phyloP scores from a whole-genome alignment of 2,888 invertebrate genomes.

The Chironomus tentans region DNA sequence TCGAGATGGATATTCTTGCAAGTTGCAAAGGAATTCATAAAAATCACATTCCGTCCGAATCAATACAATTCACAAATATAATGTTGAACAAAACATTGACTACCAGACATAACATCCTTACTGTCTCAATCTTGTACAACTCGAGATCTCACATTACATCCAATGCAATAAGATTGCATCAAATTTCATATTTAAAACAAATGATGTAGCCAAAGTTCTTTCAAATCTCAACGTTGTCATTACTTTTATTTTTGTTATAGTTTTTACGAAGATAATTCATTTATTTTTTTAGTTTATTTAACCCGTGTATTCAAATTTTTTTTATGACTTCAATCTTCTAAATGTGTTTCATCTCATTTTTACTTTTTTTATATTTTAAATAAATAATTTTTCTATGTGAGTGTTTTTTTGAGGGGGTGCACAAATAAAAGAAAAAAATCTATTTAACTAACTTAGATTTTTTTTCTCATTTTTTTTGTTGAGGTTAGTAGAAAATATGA shows the following conservation, averaged over 20 bases:
- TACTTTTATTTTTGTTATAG: neutral
- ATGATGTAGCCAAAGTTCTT: neutral
- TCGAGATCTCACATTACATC: too few species aligned
- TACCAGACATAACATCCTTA: too few species aligned
- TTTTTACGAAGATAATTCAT: constrained; percentile 1
- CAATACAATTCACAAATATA: too few species aligned
- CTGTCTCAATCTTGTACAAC: too few species aligned
- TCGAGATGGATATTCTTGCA: too few species aligned
- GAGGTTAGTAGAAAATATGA: too few species aligned
- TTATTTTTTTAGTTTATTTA: constrained; percentile 4
- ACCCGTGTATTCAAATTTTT: constrained; percentile 21
- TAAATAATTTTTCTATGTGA: neutral
- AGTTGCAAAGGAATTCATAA: too few species aligned
- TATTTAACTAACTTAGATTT: neutral
- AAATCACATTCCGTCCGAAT: too few species aligned
- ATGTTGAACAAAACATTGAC: too few species aligned
- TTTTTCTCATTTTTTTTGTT: neutral
- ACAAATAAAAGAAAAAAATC: neutral
- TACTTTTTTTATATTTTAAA: neutral
- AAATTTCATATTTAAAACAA: neutral
- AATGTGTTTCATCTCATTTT: neutral
- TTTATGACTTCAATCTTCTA: constrained; percentile 10
- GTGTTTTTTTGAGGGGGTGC: neutral
- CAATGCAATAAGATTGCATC: neutral
- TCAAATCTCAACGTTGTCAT: neutral